phyloP scores from a whole-genome alignment of 2,888 invertebrate species.

The Hofmannophila pseudospretella region DNA sequence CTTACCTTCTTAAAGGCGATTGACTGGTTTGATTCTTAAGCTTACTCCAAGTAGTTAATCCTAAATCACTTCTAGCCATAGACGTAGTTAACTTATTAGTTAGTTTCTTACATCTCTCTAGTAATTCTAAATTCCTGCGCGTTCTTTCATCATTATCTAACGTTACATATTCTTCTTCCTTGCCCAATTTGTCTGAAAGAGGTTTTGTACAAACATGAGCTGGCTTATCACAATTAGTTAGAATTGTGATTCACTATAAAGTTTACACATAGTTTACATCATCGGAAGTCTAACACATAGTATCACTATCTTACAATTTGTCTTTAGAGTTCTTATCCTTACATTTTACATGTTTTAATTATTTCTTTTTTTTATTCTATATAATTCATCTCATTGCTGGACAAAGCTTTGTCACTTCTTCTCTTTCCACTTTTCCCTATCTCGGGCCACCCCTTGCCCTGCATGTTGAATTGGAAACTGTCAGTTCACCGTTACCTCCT shows the following conservation, averaged over 20 bases:
- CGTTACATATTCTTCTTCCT: conserved; percentile 53
- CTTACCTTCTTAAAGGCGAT: conserved; percentile 80
- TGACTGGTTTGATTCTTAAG: conserved; percentile 85
- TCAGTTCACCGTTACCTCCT: too few relatives aligned
- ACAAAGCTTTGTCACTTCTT: too few relatives aligned
- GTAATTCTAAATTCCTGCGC: conserved; percentile 77
- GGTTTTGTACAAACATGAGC: conserved; percentile 27
- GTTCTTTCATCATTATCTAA: conserved; percentile 74
- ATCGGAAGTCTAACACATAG: conserved; percentile 37
- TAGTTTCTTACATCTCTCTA: conserved; percentile 74
- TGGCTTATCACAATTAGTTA: conserved; percentile 29
- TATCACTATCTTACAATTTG: conserved; percentile 30
- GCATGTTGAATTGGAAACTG: too few relatives aligned
- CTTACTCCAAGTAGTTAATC: conserved; percentile 93
- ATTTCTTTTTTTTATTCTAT: too few relatives aligned
- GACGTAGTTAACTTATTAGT: conserved; percentile 81
- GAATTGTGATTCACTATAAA: conserved; percentile 34
- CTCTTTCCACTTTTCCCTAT: too few relatives aligned
- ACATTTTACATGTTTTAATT: too few relatives aligned
- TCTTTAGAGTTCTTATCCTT: too few relatives aligned
- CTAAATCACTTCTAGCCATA: conserved; percentile 93
- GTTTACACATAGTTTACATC: conserved; percentile 18
- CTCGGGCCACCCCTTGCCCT: too few relatives aligned
- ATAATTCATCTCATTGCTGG: too few relatives aligned
- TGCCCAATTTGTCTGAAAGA: conserved; percentile 71